Evolutionary conservation across 1,140 invertebrate species (phyloP).

Genomic region (Papilio xuthus): DNA sequence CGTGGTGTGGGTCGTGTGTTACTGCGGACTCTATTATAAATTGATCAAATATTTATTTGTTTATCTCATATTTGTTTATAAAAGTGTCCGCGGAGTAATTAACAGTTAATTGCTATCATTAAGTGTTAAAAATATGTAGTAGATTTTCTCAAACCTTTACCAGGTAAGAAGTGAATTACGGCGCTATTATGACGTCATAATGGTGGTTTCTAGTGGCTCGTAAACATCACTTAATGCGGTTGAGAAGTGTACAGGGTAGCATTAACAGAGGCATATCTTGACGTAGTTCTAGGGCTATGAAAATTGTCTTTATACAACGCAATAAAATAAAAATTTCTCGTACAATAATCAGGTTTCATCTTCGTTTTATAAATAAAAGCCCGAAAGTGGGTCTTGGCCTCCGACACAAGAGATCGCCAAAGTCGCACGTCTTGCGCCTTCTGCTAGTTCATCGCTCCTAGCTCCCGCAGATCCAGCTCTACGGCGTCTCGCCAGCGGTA

Average conservation of each 20-base stretch:
- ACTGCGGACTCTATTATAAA: too few species aligned
- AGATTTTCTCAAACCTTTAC: not conserved
- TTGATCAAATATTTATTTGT: too few species aligned
- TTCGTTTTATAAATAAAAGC: too few species aligned
- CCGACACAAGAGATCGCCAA: too few species aligned
- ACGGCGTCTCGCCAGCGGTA: too few species aligned
- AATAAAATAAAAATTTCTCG: not conserved
- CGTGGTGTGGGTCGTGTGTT: too few species aligned
- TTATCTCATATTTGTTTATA: too few species aligned
- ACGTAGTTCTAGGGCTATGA: not conserved
- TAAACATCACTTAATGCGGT: slow-evolving; percentile 22
- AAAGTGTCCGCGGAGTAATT: not conserved
- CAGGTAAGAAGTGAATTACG: slow-evolving; percentile 16
- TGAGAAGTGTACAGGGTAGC: not conserved
- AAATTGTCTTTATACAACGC: not conserved
- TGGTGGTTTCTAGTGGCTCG: slow-evolving; percentile 13
- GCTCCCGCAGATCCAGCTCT: too few species aligned
- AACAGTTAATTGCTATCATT: not conserved
- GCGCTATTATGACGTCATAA: slow-evolving; percentile 14
- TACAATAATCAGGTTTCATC: too few species aligned
- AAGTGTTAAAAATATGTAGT: not conserved
- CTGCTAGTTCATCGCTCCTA: too few species aligned
- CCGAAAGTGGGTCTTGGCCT: too few species aligned
- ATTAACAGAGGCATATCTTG: not conserved
- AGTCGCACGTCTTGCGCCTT: too few species aligned